Evolutionary conservation across 2,113 vertebrate genomes (phyloP).

Genomic region (Oryzias melastigma): DNA sequence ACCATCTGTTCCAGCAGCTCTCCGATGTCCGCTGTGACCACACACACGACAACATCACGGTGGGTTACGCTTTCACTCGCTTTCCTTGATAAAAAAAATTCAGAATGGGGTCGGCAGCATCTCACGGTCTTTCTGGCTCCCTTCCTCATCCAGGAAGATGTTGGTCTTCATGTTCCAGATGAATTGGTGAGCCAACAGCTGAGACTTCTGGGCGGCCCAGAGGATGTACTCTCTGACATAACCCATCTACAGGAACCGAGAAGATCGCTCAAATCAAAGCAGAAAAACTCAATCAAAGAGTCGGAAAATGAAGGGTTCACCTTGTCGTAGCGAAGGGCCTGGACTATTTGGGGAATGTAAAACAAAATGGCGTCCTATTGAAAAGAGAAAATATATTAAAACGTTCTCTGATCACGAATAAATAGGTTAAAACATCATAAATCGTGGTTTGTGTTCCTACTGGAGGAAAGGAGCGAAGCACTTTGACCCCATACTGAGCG

Average conservation of each 20-base stretch:
- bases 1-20: slow-evolving; percentile 92
- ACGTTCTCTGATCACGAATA: background rate
- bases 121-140: slow-evolving; percentile 92
- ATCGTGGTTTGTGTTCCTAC: slow-evolving; percentile 68
- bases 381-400: background rate
- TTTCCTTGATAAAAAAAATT: background rate
- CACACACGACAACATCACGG: slow-evolving; percentile 1
- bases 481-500: slow-evolving; percentile 95
- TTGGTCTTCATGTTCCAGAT: slow-evolving; percentile 99
- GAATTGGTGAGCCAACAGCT: slow-evolving; percentile 95
- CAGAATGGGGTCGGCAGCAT: background rate
- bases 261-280: background rate
- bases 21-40: slow-evolving; percentile 88
- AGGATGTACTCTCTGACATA: slow-evolving; percentile 96
- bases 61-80: background rate
- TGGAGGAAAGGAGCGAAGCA: slow-evolving; percentile 93
- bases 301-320: slow-evolving; percentile 65
- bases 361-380: slow-evolving; percentile 94
- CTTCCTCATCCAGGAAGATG: slow-evolving; percentile 91
- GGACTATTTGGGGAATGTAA: slow-evolving; percentile 98
- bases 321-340: slow-evolving; percentile 96
- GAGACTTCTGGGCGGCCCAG: slow-evolving; percentile 94
- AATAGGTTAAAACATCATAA: background rate
- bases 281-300: background rate
- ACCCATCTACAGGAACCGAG: slow-evolving; percentile 82